Base-by-base conservation (phyloP, 2,888 invertebrate species). In the Phyllotreta cruciferae region DNA sequence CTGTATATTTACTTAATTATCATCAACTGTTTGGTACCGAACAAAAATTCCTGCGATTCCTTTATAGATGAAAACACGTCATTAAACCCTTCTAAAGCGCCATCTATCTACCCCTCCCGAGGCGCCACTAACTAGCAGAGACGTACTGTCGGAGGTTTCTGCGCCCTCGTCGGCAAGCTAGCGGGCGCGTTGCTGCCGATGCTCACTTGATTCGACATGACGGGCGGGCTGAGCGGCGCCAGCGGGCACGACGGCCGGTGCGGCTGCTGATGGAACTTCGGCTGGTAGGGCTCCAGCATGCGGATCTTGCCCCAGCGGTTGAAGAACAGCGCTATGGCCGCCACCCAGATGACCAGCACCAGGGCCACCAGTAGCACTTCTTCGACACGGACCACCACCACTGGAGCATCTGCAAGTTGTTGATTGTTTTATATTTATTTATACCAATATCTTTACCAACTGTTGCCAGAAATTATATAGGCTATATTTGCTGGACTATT, bases 291-390 rank as follows among this genome's bases (percentile, higher is more conserved):
- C 79, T 94, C 93, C 81, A 94, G 81, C 93, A 93, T 94, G 68
- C 94, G 88, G 78, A 95, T 95, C 85, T 95, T 94, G 77, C 94
- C 94, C 94, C 94, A 95, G 68, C 94, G 90, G 83, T 95, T 94
- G 86, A 95, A 93, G 84, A 95, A 95, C 47, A 94, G 85, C 2
- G 92, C 91, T 66, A 94, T 94, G 66, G 94, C 94, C 0, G 91
- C 93, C 58, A 92, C 90, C 95, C 95, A 95, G 9, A 94, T 87
- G 50, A 93, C 85, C 14, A 95, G 83, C 34, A 94, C 94, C 70
- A 94, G 86, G 49, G 91, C 88, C 60, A 95, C 94, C 74, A 94
- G 91, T 55, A 93, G 84, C 11, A 92, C 89, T 78, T 94, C 93
- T 80, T 94, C 94, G 56, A 92, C 90, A 70, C 93, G 86, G 47